These are phyloP conservation scores for Tamandua tetradactyla DNA, from an alignment of 2,797 vertebrate species.

Conservation along the genomic window DNA sequence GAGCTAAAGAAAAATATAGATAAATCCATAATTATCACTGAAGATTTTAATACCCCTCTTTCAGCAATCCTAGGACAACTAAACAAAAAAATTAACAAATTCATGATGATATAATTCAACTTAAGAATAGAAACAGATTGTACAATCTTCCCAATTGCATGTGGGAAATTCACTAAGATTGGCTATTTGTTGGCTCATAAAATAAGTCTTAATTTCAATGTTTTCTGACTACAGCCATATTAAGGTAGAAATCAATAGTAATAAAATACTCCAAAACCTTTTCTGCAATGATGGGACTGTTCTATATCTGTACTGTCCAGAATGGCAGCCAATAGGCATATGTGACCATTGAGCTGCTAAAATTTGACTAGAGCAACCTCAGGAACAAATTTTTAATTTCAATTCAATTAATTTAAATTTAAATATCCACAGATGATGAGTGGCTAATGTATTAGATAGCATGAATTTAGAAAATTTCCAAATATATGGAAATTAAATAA, in stretches of 20 bases:
- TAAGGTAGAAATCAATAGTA: not conserved
- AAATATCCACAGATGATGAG: not conserved
- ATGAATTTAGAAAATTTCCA: constrained; percentile 5
- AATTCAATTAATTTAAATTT: not conserved
- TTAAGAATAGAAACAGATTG: not conserved
- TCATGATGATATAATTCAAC: not conserved
- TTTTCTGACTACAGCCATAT: not conserved
- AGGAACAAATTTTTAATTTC: constrained; percentile 18
- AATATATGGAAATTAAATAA: not conserved
- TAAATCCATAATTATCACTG: not conserved
- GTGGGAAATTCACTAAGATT: not conserved
- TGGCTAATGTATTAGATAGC: not conserved
- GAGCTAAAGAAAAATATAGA: not conserved
- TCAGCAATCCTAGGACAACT: not conserved
- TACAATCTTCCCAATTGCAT: not conserved
- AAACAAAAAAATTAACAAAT: not conserved
- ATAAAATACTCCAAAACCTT: not conserved
- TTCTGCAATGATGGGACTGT: not conserved
- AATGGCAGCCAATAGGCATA: not conserved
- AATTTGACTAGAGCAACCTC: not conserved
- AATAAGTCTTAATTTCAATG: not conserved
- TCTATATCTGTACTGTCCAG: not conserved
- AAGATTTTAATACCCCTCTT: not conserved
- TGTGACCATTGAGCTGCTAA: not conserved
- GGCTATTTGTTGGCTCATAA: not conserved